Conservation (phyloP, 2,113 vertebrate genomes). For the Lepidothrix coronata region DNA sequence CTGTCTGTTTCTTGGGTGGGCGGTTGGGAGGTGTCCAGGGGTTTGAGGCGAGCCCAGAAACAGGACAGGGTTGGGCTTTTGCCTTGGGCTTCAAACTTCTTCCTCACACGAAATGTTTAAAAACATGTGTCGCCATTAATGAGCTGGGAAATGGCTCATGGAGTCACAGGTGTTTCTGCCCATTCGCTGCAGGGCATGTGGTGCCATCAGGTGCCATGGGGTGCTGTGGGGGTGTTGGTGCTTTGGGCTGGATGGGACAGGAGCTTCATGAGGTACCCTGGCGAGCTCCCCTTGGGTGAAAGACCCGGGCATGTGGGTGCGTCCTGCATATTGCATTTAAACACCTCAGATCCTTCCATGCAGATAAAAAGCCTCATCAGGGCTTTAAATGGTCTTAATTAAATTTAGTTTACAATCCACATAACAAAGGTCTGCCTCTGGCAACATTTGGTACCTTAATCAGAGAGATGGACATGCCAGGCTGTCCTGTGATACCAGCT, state of each 20-base stretch:
- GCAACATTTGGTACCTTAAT: constrained; percentile 77
- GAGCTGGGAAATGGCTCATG: not conserved
- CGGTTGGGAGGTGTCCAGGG: not conserved
- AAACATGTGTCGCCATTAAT: not conserved
- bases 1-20: not conserved
- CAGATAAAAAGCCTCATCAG: not conserved
- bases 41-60: not conserved
- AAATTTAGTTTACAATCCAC: constrained; percentile 67
- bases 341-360: not conserved
- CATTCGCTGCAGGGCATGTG: rapidly evolving
- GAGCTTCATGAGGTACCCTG: not conserved
- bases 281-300: not conserved
- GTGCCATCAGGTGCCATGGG: not conserved
- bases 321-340: not conserved
- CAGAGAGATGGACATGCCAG: constrained; percentile 66
- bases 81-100: not conserved
- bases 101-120: no score
- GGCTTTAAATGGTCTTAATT: constrained; percentile 79
- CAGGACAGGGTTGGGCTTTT: not conserved
- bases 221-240: not conserved
- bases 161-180: not conserved
- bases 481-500: constrained; percentile 69
- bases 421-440: constrained; percentile 73
- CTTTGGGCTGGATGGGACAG: not conserved
- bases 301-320: not conserved